phyloP scores from a whole-genome alignment of 1,140 invertebrate species.

The Drosophila ohnishii region DNA sequence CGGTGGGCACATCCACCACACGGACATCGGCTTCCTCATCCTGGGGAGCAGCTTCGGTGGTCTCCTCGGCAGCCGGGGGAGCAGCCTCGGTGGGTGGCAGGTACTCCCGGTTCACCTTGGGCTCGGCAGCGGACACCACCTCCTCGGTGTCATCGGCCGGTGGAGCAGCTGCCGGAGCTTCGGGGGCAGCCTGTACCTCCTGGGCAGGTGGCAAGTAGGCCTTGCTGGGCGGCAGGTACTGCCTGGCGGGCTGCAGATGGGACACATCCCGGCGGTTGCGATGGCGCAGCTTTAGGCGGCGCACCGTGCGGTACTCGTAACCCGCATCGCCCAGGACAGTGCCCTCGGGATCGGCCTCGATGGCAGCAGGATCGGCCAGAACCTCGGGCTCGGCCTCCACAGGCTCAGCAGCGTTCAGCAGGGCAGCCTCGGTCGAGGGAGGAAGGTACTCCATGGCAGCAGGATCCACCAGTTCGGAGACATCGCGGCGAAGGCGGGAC shows the following conservation, averaged over 20 bases:
- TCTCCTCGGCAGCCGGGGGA: slow-evolving; percentile 33
- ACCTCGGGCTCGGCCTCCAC: slow-evolving; percentile 13
- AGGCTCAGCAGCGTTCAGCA: slow-evolving; percentile 14
- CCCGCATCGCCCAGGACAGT: slow-evolving; percentile 59
- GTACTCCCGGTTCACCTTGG: slow-evolving; percentile 69
- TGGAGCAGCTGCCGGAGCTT: slow-evolving; percentile 13
- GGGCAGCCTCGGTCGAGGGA: slow-evolving; percentile 34
- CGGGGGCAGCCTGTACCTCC: slow-evolving; percentile 25
- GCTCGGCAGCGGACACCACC: slow-evolving; percentile 57
- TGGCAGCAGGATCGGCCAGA: slow-evolving; percentile 15
- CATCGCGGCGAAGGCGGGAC: slow-evolving; percentile 54
- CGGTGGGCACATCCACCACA: slow-evolving; percentile 61
- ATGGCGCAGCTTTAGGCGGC: slow-evolving; percentile 67
- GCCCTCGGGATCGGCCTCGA: slow-evolving; percentile 30
- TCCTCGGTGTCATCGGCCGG: slow-evolving; percentile 63
- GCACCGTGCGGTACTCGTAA: slow-evolving; percentile 75
- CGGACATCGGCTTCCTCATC: slow-evolving; percentile 43
- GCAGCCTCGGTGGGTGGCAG: slow-evolving; percentile 60
- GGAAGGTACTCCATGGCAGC: slow-evolving; percentile 52
- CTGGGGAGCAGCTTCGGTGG: slow-evolving; percentile 44
- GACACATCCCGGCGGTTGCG: slow-evolving; percentile 75
- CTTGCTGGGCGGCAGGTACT: slow-evolving; percentile 64
- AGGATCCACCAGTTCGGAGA: slow-evolving; percentile 58
- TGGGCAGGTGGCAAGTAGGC: slow-evolving; percentile 70
- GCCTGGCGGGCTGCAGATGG: slow-evolving; percentile 45